Evolutionary conservation across 2,113 vertebrate species (phyloP), one percentile per base, ranked within the genome.

Genomic region (Pedetes capensis): DNA sequence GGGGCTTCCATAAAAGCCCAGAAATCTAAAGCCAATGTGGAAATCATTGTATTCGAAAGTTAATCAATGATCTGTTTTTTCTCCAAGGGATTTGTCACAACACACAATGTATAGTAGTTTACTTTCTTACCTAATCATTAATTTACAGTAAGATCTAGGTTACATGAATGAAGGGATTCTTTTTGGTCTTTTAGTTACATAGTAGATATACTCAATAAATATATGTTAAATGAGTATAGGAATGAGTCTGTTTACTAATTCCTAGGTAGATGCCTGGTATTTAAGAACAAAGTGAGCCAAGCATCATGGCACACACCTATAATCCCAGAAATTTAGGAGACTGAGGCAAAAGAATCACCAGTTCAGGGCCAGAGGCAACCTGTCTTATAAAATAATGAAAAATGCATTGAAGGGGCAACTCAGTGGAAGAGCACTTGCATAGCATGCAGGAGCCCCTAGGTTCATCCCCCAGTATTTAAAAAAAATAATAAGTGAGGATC

Each of bases 41-140:
- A 94, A 96, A 83, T n/a, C 11, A 29, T 32, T 72, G 2, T 59
- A 68, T 74, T 51, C 89, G 64, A 84, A 89, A 69, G 23, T 79
- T 69, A 44, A 63, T 71, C 16, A 25, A 22, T 37, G 8, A n/a
- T 27, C 18, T 34, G 5, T 22, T 39, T 53, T 5, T 68, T 82
- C 9, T 55, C 34, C 25, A 78, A 34, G 90, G 13, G 2, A 66
- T 87, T 86, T 84, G 57, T 44, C n/a, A 74, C 8, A 49, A 57
- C 53, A 18, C 49, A 64, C 13, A 32, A 61, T 22, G 47, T 25
- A 53, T 22, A 75, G 6, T 71, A 75, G 71, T 86, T 83, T 86
- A 47, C 75, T n/a, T n/a, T n/a, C 0, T 0, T 51, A 0, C 0
- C 55, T 95, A 75, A 20, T 39, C 32, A 34, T 78, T 85, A 68